Evolutionary conservation across 2,888 invertebrate species (phyloP).

Genomic region (Diploptera punctata): DNA sequence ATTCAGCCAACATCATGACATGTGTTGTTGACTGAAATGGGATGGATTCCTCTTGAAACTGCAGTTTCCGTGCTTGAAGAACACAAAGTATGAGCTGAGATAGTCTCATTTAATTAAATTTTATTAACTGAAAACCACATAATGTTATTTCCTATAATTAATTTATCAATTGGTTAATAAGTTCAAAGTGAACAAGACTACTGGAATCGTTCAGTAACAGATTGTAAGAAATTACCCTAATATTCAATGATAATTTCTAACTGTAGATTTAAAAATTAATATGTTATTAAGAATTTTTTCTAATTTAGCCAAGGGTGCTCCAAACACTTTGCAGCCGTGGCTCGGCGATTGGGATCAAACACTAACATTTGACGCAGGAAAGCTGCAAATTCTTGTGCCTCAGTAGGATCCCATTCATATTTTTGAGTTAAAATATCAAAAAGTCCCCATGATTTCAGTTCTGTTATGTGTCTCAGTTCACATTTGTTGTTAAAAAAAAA

Average conservation of each 20-base stretch:
- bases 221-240: too few species aligned
- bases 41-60: too few species aligned
- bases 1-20: too few species aligned
- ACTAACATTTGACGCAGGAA: conserved; percentile 97
- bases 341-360: conserved; percentile 91
- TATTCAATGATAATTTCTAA: background rate
- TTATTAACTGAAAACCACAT: too few species aligned
- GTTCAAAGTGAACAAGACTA: too few species aligned
- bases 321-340: conserved; percentile 93
- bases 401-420: conserved; percentile 92
- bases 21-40: too few species aligned
- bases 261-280: conserved; percentile 9
- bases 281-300: conserved; percentile 21
- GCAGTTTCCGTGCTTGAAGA: too few species aligned
- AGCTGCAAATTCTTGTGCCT: conserved; percentile 91
- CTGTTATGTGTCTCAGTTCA: conserved; percentile 92
- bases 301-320: conserved; percentile 89
- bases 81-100: too few species aligned
- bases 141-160: too few species aligned
- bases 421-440: conserved; percentile 95
- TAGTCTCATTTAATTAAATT: too few species aligned
- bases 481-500: conserved; percentile 96
- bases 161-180: too few species aligned
- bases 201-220: too few species aligned
- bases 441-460: conserved; percentile 95